Conservation (phyloP, 2,888 invertebrate species). For the Euplexia lucipara region DNA sequence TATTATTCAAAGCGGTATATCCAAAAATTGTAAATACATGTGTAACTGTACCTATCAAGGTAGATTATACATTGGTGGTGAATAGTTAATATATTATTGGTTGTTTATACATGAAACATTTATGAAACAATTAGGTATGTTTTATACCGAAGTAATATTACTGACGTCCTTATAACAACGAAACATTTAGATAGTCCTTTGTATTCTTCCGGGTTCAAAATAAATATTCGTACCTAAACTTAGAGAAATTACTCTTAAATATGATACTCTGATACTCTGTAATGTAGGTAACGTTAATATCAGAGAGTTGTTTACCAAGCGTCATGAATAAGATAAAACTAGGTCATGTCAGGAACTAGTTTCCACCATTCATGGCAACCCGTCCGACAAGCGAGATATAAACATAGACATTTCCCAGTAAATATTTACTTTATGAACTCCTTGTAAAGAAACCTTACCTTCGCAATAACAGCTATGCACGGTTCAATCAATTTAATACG, state of each 20-base stretch:
- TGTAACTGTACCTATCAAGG: too few species aligned
- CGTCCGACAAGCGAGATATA: constrained; percentile 23
- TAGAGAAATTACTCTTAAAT: constrained; percentile 2
- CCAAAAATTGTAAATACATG: constrained; percentile 36
- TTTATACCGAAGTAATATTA: background rate
- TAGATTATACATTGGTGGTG: too few species aligned
- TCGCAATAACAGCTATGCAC: constrained; percentile 1
- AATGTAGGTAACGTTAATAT: constrained; percentile 30
- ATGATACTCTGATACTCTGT: constrained; percentile 17
- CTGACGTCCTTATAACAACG: background rate
- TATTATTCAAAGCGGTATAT: constrained; percentile 54
- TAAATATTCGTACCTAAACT: background rate
- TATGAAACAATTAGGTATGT: constrained; percentile 5
- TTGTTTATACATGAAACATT: constrained; percentile 20
- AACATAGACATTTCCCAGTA: constrained; percentile 32
- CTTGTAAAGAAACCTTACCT: constrained; percentile 24
- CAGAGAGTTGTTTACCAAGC: constrained; percentile 47
- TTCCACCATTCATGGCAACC: constrained; percentile 47
- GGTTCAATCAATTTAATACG: constrained; percentile 21
- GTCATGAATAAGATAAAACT: constrained; percentile 53
- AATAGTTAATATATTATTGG: too few species aligned
- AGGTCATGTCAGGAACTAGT: constrained; percentile 55
- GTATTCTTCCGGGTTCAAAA: background rate
- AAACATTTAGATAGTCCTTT: background rate
- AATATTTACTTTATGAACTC: constrained; percentile 35